Evolutionary conservation across 2,113 vertebrate genomes (phyloP).

Genomic region (Dasypus novemcinctus): DNA sequence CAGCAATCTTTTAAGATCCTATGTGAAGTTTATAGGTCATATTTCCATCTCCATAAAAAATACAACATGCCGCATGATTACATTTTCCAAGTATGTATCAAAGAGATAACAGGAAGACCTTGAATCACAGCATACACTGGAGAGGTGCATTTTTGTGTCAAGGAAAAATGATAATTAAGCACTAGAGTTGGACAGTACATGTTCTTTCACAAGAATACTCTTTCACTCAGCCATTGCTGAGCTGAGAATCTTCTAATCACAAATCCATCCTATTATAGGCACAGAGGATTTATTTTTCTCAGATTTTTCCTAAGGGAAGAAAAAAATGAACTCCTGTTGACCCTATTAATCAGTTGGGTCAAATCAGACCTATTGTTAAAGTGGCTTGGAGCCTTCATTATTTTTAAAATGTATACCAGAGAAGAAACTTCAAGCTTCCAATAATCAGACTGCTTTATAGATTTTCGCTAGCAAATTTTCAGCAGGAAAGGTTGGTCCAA

Average conservation of each 20-base stretch:
- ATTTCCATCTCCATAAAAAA: slow-evolving; percentile 41
- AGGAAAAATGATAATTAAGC: slow-evolving; percentile 30
- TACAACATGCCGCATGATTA: background rate
- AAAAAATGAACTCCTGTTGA: slow-evolving; percentile 61
- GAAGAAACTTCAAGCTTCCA: slow-evolving; percentile 52
- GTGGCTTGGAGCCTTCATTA: slow-evolving; percentile 62
- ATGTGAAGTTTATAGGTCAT: background rate
- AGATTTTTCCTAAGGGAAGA: slow-evolving; percentile 46
- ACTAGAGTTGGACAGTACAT: background rate
- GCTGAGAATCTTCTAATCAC: slow-evolving; percentile 49
- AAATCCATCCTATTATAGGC: slow-evolving; percentile 57
- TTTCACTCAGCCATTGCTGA: slow-evolving; percentile 8
- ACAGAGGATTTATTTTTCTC: slow-evolving; percentile 57
- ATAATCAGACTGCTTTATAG: slow-evolving; percentile 67
- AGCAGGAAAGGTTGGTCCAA: background rate
- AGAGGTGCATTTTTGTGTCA: background rate
- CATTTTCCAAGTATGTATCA: background rate
- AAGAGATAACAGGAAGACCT: background rate
- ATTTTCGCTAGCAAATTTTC: slow-evolving; percentile 59
- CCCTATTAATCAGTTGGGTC: slow-evolving; percentile 75
- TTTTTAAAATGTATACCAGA: slow-evolving; percentile 60
- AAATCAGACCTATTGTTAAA: slow-evolving; percentile 76
- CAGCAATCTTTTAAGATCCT: background rate
- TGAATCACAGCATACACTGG: background rate
- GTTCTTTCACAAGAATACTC: slow-evolving; percentile 11